Evolutionary conservation across 2,888 invertebrate genomes (phyloP).

Genomic region (Lasioglossum vierecki): DNA sequence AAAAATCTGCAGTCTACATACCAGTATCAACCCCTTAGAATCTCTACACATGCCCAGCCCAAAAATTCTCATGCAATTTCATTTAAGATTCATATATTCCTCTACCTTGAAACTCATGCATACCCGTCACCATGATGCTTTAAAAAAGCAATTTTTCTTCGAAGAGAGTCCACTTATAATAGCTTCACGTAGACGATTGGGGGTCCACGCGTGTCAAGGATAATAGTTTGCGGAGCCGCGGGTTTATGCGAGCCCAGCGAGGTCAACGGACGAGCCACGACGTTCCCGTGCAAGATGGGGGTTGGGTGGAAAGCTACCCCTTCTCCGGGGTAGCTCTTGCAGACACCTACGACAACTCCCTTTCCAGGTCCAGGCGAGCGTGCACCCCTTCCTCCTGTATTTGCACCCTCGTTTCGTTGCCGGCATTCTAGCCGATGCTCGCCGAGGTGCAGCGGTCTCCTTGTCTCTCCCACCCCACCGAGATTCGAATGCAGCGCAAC

Average conservation of each 20-base stretch:
- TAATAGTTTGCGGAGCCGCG: conserved; percentile 77
- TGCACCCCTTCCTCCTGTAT: conserved; percentile 37
- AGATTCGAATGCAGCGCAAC: conserved; percentile 69
- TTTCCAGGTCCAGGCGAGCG: conserved; percentile 51
- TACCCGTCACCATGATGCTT: not conserved
- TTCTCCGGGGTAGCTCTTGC: conserved; percentile 38
- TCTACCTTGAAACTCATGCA: not conserved
- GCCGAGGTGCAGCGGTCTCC: conserved; percentile 60
- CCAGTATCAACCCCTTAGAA: not conserved
- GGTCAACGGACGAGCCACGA: conserved; percentile 81
- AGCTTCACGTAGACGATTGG: conserved; percentile 52
- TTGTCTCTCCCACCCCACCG: conserved; percentile 59
- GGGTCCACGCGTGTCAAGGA: conserved; percentile 75
- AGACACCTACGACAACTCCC: conserved; percentile 61
- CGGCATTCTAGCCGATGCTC: conserved; percentile 66
- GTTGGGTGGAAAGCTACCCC: conserved; percentile 59
- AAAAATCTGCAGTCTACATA: not conserved
- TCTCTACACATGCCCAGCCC: not conserved
- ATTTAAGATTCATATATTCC: conserved; percentile 6
- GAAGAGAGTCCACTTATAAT: not conserved
- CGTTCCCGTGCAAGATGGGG: conserved; percentile 66
- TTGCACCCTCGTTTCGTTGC: conserved; percentile 53
- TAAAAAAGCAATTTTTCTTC: not conserved
- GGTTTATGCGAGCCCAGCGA: conserved; percentile 75
- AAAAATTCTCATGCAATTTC: not conserved